phyloP scores from a whole-genome alignment of 2,888 invertebrate genomes.

The Melanchra persicariae region DNA sequence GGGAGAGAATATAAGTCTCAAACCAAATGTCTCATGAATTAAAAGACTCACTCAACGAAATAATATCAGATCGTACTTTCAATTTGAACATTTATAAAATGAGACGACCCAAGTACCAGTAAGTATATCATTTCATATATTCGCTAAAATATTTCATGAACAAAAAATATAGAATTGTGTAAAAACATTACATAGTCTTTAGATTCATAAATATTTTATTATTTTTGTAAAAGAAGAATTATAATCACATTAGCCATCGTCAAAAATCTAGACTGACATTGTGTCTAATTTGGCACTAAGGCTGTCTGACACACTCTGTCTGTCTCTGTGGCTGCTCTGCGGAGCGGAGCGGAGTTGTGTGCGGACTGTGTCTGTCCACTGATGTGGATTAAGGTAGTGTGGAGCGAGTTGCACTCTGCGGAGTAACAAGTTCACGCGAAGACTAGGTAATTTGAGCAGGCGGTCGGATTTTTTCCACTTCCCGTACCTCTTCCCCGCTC shows the following conservation, averaged over 20 bases:
- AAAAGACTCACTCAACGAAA: conserved; percentile 34
- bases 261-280: neutral
- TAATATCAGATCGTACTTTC: conserved; percentile 16
- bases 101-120: neutral
- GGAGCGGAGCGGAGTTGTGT: no score
- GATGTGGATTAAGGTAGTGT: no score
- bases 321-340: no score
- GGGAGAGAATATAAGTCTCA: conserved; percentile 8
- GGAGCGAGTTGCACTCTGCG: no score
- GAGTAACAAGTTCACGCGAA: no score
- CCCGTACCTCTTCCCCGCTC: no score
- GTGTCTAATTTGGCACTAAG: neutral
- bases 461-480: no score
- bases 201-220: conserved; percentile 7
- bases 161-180: neutral
- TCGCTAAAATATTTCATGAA: conserved; percentile 13
- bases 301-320: no score
- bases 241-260: neutral
- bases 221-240: conserved; percentile 9
- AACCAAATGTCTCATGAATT: conserved; percentile 22
- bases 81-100: conserved; percentile 21
- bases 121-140: neutral
- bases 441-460: no score
- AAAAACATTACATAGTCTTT: neutral
- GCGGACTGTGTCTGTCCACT: no score